Evolutionary conservation across 2,888 invertebrate genomes (phyloP), one percentile per base, ranked within the genome.

Genomic region (Omphaloscelis lunosa): DNA sequence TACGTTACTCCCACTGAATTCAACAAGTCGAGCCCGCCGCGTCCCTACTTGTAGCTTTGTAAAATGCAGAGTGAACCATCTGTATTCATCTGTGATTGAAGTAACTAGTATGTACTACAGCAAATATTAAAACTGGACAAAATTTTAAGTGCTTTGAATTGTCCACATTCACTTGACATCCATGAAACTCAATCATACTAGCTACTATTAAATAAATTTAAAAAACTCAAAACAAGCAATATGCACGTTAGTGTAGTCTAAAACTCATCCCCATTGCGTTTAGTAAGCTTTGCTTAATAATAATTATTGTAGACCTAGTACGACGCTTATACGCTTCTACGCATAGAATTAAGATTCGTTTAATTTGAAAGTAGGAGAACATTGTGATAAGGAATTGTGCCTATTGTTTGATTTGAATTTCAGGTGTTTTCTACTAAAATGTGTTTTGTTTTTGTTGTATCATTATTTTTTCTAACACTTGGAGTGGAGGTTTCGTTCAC

Each of bases 351-450:
- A 84, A 86, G 85, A 84, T 66, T 41, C 65, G 51, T 83, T 80
- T 82, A 88, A 72, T 68, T 81, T 82, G 53, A 65, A 79, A 78
- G 77, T 84, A 86, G 74, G 77, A 78, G 70, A 77, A 76, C 53
- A 76, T 83, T 59, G 61, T 69, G 45, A 80, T 82, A 84, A 82
- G 79, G 77, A 85, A 89, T 88, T 91, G 93, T 94, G 93, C 93
- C 91, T 94, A 93, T 94, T 94, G 94, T 93, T 94, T 94, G 93
- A 90, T 94, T 94, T 94, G 93, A 93, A 88, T 89, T 89, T 77
- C 80, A 89, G 89, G 87, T 89, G 89, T 91, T 93, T 93, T 93
- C 91, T 92, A 92, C 92, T 94, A 92, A 93, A 91, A 91, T 93
- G 90, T 90, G 86, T 65, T 63, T 72, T 83, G 59, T 51, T 62